Evolutionary conservation across 2,113 vertebrate genomes (phyloP), one percentile per base, ranked within the genome.

Genomic region (Saccopteryx leptura): DNA sequence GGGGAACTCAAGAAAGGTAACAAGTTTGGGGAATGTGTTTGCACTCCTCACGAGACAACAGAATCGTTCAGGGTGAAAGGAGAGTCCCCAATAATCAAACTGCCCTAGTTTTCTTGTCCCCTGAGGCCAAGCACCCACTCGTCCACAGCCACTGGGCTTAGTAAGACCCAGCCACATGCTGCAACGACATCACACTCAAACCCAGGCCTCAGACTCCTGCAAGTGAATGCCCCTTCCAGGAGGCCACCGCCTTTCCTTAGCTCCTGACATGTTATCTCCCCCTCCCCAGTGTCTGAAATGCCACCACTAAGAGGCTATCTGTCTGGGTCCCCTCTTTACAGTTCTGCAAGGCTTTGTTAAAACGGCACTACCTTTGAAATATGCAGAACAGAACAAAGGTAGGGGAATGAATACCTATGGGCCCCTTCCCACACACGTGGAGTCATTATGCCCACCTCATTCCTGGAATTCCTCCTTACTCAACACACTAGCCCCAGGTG

Each of bases 161-260:
- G 24, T 60, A 14, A 33, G 60, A 61, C 4, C 46, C n/a, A 33
- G 33, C 54, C 54, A 19, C 23, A 4, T 4, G 19, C 33, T 3
- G 0, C 48, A n/a, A 31, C 17, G 33, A 28, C 52, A 11, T 6
- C 5, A 13, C 5, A 5, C 21, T 78, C 63, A 3, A 26, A 28
- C 33, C 56, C 46, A 86, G 26, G 26, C 19, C 11, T 48, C 63
- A 71, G 19, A 11, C 52, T 4, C 24, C 4, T 4, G 13, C 39
- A 10, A 18, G n/a, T 0, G 17, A n/a, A 52, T 1, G 26, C 18
- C 31, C 52, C 46, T 61, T 26, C 19, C 10, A 0, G 8, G 5
- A 76, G 31, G 23, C 46, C 9, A 2, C 4, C 0, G 1, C 60
- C 33, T 50, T 9, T 54, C 48, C 75, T 72, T 14, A 48, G 18